Evolutionary conservation across 1,140 invertebrate species (phyloP), one percentile per base, ranked within the genome.

Genomic region (Vanessa atalanta): DNA sequence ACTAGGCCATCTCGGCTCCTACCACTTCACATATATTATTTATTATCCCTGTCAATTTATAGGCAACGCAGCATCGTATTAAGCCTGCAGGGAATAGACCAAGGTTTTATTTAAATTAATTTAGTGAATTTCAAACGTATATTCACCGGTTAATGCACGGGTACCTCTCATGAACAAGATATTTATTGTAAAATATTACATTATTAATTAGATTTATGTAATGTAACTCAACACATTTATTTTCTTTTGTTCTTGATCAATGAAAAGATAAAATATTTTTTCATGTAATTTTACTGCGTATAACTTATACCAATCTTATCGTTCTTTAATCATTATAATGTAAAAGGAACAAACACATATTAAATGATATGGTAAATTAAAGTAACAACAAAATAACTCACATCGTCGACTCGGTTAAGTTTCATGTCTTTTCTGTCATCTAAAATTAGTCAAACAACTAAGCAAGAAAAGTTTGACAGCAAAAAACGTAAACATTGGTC

Each of bases 401-500:
- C 6, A 3, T 31, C 26, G 6, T 31, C 26, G 26, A 31, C 26
- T 31, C 6, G 47, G 47, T 48, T 6, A 15, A 13, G 47, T 13
- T 48, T 13, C 3, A 31, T 55, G 47, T 65, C 60, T 63, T 57
- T 61, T 16, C 53, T 31, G 50, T 47, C 63, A 20, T 55, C 55
- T 60, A 60, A 67, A 70, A 71, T 72, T 64, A 72, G 50, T 75
- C 65, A 50, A 48, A 70, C 55, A 68, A 65, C n/a, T 53, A 65
- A 72, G 68, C 72, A 76, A 75, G 69, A 67, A 72, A 76, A 50
- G 55, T 75, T 75, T 75, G 64, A 26, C 70, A 76, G n/a, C 31
- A 76, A 68, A 76, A 76, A 76, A 72, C 65, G 70, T 76, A 68
- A 72, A 76, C 69, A 76, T 23, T 65, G 57, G 53, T 68, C 65